Base-by-base conservation (phyloP, 1,140 invertebrate genomes). In the Listronotus oregonensis region DNA sequence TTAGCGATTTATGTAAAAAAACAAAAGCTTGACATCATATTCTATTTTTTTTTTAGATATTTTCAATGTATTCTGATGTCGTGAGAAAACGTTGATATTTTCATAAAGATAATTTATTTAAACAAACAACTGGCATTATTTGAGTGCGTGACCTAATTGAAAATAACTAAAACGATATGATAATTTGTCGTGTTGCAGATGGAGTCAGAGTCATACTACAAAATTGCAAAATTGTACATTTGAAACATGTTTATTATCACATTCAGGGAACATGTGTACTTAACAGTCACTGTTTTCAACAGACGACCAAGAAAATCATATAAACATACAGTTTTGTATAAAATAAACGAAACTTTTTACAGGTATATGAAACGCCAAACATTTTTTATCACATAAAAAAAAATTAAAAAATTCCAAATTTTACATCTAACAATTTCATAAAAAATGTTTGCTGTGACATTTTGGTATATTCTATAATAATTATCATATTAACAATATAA, bases 201-300 rank as follows among this genome's bases (percentile, higher is more conserved):
- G 39, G 57, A 60, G 55, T 54, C 15, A 17, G 15, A 18, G 14
- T 52, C 50, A 55, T 56, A 60, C 70, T 50, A 67, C 68, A 72
- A 73, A 73, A 69, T 66, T 67, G 68, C 63, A 72, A 68, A 67
- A 71, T 37, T 54, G 43, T 71, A 68, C 71, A 71, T 74, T 74
- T 72, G 74, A 74, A 75, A 75, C 71, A 73, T 74, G 71, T 75
- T 75, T 75, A 75, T 75, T 75, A 75, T 75, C 74, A 75, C 74
- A 75, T 71, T 73, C 73, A 72, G 67, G 72, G 68, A 72, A 73
- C 71, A 73, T 71, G 58, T 64, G 64, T 70, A 64, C 64, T 64
- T 18, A 50, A 56, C 51, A 50, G 59, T 68, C 66, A 71, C 69
- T 71, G 71, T 69, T 66, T 69, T 69, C 44, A 47, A 47, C 44